These are phyloP conservation scores for Brachyhypopomus gauderio DNA, from an alignment of 2,113 vertebrate species.

Conservation along the genomic window DNA sequence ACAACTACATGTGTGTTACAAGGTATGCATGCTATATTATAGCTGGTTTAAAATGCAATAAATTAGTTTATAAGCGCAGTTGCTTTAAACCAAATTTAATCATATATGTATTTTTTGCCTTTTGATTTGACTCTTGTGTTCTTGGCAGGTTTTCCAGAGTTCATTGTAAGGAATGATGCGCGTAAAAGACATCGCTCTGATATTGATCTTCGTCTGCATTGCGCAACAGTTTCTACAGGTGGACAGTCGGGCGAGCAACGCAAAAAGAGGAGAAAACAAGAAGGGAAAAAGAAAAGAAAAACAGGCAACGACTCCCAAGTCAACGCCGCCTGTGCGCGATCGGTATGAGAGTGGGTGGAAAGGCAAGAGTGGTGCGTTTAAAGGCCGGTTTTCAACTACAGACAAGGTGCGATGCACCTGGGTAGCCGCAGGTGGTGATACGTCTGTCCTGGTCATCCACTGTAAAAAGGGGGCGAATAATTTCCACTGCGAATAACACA, in stretches of 20 bases:
- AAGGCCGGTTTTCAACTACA: constrained; percentile 76
- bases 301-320: constrained; percentile 9
- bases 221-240: constrained; percentile 67
- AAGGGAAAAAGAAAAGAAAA: constrained; percentile 49
- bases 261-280: constrained; percentile 57
- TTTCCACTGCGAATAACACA: constrained; percentile 81
- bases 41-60: neutral
- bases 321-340: constrained; percentile 15
- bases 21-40: neutral
- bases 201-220: constrained; percentile 76
- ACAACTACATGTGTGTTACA: neutral
- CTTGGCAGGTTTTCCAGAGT: constrained; percentile 3
- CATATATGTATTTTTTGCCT: no score
- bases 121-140: no score
- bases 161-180: constrained; percentile 65
- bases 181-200: constrained; percentile 66
- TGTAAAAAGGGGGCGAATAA: constrained; percentile 66
- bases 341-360: constrained; percentile 45
- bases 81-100: no score
- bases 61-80: no score
- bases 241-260: constrained; percentile 61
- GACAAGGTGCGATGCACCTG: constrained; percentile 82
- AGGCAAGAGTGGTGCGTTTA: constrained; percentile 54
- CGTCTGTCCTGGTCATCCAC: constrained; percentile 63
- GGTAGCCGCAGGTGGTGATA: constrained; percentile 57